Base-by-base conservation (phyloP, 2,797 vertebrate species). In the Xyrichtys novacula region DNA sequence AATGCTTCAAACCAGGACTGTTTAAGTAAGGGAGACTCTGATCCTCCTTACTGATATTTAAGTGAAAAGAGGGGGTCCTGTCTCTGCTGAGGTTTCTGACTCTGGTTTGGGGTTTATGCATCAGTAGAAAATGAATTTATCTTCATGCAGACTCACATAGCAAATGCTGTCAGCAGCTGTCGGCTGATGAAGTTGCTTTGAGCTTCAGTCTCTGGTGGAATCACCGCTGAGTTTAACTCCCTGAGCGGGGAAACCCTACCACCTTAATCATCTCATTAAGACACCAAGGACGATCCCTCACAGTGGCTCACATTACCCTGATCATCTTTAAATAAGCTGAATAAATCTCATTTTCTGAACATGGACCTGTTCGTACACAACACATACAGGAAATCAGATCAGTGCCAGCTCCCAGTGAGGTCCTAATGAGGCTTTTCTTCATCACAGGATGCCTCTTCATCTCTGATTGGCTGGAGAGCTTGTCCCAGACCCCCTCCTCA, bases 231-330 rank as follows among this genome's bases (percentile, higher is more conserved):
- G 90, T 81, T 94, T 85, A 86, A 71, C 60, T 85, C 82, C 92
- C 65, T 28, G 88, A 92, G 88, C 77, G 86, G 91, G 89, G 83
- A 88, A 93, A 88, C 92, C 89, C 90, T 85, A 88, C 40, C 6
- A 88, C 83, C 90, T 47, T 89, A 95, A 96, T 95, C 89, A 84
- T 84, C 83, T 85, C 85, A 92, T 85, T 93, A 78, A 90, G 87
- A 90, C 87, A 88, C 81, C 36, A 19, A 54, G 64, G 55, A 76
- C 26, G 84, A 28, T 70, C 74, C 80, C 68, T 68, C 78, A 81
- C 79, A 70, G 73, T 77, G 42, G 71, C 54, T 49, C 56, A 70
- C 71, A 84, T 81, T 78, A 82, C 71, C 54, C 65, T 53, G 50
- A 85, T 86, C 77, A 71, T 76, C 66, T 71, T 78, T 80, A 73